phyloP scores from a whole-genome alignment of 1,140 invertebrate genomes.

The Pygmarrhopalites habei region DNA sequence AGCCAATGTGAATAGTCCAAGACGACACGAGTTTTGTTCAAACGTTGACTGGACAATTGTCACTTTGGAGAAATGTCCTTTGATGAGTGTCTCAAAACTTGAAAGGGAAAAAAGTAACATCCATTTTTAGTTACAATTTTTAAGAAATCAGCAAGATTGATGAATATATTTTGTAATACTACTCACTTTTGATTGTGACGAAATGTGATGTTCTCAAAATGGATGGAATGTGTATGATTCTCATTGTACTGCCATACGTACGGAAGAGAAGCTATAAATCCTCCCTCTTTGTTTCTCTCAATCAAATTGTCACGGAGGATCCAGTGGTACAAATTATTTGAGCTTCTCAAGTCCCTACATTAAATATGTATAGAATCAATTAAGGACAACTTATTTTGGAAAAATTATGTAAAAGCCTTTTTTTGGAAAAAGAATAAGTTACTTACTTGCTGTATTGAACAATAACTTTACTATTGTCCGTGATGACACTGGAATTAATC shows the following conservation, averaged over 20 bases:
- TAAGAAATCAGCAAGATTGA: no score
- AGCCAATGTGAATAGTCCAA: slow-evolving; percentile 70
- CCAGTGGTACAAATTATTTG: slow-evolving; percentile 93
- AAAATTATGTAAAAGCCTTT: no score
- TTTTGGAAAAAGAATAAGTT: not conserved
- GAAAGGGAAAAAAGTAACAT: no score
- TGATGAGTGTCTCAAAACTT: slow-evolving; percentile 73
- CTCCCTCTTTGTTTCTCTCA: slow-evolving; percentile 72
- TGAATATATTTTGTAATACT: no score
- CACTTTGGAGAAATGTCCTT: slow-evolving; percentile 79
- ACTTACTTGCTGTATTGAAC: slow-evolving; percentile 64
- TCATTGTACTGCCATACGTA: slow-evolving; percentile 94
- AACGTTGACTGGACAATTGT: slow-evolving; percentile 77
- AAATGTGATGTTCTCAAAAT: slow-evolving; percentile 79
- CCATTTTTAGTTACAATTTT: no score
- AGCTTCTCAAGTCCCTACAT: slow-evolving; percentile 74
- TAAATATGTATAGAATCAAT: slow-evolving; percentile 10
- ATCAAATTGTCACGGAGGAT: slow-evolving; percentile 78
- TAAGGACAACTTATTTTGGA: no score
- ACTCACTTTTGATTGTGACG: slow-evolving; percentile 72
- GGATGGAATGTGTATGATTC: slow-evolving; percentile 84
- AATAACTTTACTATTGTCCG: slow-evolving; percentile 75
- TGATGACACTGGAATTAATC: slow-evolving; percentile 74
- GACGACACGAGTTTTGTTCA: slow-evolving; percentile 71
- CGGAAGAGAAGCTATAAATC: slow-evolving; percentile 75